A percentile compares a stretch with the other conserved stretches of the same genome.
Conservation (phyloP, 1,140 invertebrate genomes). For the Hesperophylax magnus region DNA sequence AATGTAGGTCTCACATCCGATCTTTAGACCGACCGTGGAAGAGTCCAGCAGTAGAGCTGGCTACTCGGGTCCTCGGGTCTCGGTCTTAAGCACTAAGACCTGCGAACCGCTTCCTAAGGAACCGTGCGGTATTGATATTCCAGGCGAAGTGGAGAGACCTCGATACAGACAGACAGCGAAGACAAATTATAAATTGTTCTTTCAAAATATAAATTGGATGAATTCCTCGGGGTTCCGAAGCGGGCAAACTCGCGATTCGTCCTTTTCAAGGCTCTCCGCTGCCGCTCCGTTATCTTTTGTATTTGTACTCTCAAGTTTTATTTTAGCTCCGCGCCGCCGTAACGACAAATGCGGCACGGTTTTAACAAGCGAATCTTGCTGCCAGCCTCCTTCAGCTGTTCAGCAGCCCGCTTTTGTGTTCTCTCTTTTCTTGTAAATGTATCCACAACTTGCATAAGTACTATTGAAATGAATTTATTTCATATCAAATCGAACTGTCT, state of each 20-base stretch:
- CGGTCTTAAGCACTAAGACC: too few relatives aligned
- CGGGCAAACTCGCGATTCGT: constrained; percentile 18
- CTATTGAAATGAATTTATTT: too few relatives aligned
- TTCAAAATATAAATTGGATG: constrained; percentile 48
- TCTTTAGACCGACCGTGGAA: too few relatives aligned
- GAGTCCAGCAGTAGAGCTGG: too few relatives aligned
- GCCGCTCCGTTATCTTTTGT: constrained; percentile 20
- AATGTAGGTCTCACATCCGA: too few relatives aligned
- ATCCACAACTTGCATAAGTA: too few relatives aligned
- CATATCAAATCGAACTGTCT: too few relatives aligned
- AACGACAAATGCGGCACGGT: constrained; percentile 14
- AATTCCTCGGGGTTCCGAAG: constrained; percentile 35
- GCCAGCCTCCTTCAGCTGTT: not conserved
- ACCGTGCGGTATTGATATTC: constrained; percentile 15
- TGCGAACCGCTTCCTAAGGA: too few relatives aligned
- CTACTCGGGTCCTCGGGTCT: too few relatives aligned
- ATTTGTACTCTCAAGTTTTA: constrained; percentile 8
- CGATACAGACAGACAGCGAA: constrained; percentile 39
- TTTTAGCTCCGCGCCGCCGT: not conserved
- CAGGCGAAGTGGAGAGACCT: constrained; percentile 8
- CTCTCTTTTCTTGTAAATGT: too few relatives aligned
- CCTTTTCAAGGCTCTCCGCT: not conserved
- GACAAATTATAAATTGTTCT: constrained; percentile 50
- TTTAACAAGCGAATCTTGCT: constrained; percentile 8
- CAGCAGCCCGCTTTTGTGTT: too few relatives aligned